A percentile compares a stretch with the other conserved stretches of the same genome.
Conservation (phyloP, 23 tunicate species). For the Corella eumyota region DNA sequence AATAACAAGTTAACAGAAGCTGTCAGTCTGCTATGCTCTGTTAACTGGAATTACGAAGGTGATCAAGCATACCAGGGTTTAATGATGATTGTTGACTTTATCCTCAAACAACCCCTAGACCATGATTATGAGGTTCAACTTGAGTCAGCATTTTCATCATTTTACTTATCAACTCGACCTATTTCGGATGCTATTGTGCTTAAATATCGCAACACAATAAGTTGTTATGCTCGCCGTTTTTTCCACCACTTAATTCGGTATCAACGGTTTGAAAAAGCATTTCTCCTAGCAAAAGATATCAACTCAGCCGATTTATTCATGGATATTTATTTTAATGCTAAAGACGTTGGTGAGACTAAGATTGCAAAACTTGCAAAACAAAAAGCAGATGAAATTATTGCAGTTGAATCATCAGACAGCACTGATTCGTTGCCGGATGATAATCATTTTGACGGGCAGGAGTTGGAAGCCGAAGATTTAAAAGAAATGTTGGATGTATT, state of each 20-base stretch:
- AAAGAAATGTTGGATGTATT: too few relatives aligned
- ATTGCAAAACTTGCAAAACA: constrained; percentile 68
- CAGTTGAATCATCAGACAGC: constrained; percentile 44
- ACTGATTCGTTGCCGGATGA: background rate
- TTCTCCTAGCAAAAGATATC: constrained; percentile 86
- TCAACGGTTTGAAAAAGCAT: constrained; percentile 71
- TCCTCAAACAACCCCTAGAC: constrained; percentile 48
- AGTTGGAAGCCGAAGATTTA: too few relatives aligned
- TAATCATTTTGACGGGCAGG: background rate
- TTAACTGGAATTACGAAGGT: constrained; percentile 69
- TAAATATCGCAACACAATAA: constrained; percentile 39
- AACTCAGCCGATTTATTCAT: constrained; percentile 51
- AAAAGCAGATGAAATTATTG: constrained; percentile 53
- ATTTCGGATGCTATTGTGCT: constrained; percentile 44
- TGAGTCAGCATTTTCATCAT: constrained; percentile 56
- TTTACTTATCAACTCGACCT: constrained; percentile 47
- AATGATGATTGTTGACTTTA: constrained; percentile 41
- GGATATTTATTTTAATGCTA: constrained; percentile 82
- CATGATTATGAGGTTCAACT: constrained; percentile 37
- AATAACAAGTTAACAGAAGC: constrained; percentile 41
- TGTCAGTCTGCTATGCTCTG: constrained; percentile 30
- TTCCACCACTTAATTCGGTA: constrained; percentile 71
- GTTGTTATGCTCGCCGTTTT: constrained; percentile 70
- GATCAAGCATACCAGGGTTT: constrained; percentile 36
- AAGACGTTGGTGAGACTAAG: constrained; percentile 55